Conservation (phyloP, 2,113 vertebrate genomes). For the Lagopus leucura region DNA sequence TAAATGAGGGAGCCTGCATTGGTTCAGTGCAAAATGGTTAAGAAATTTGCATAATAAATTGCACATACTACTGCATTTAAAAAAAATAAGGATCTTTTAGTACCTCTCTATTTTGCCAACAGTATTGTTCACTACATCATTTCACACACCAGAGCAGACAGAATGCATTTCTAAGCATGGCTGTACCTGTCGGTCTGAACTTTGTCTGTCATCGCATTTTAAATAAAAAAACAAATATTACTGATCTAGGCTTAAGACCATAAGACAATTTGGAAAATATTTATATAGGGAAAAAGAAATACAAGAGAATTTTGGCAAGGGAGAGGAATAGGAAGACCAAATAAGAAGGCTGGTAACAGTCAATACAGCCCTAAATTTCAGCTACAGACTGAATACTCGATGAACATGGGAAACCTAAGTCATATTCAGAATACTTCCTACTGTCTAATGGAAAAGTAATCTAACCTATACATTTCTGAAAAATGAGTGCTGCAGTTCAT, state of each 20-base stretch:
- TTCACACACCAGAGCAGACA: background rate
- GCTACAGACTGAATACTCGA: constrained; percentile 32
- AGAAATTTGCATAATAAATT: constrained; percentile 69
- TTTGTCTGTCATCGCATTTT: constrained; percentile 6
- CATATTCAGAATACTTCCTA: constrained; percentile 4
- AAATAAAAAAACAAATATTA: background rate
- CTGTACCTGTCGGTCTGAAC: constrained; percentile 9
- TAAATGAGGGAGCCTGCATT: constrained; percentile 54
- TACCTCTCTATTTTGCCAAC: constrained; percentile 50
- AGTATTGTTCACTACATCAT: constrained; percentile 52
- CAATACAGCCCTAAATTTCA: constrained; percentile 9
- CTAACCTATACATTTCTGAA: background rate
- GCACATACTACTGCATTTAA: constrained; percentile 59
- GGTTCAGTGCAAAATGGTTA: constrained; percentile 49
- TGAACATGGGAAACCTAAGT: background rate
- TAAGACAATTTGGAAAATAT: constrained; percentile 9
- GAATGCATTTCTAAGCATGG: background rate
- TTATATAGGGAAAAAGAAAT: background rate
- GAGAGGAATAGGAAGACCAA: background rate
- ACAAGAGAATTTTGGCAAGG: background rate
- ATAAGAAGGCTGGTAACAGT: background rate
- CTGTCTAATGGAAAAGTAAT: background rate
- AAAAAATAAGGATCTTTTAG: constrained; percentile 69
- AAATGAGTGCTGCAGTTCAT: background rate
- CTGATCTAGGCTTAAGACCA: background rate